Conservation (phyloP, 2,888 invertebrate genomes). For the Cephalotes varians region DNA sequence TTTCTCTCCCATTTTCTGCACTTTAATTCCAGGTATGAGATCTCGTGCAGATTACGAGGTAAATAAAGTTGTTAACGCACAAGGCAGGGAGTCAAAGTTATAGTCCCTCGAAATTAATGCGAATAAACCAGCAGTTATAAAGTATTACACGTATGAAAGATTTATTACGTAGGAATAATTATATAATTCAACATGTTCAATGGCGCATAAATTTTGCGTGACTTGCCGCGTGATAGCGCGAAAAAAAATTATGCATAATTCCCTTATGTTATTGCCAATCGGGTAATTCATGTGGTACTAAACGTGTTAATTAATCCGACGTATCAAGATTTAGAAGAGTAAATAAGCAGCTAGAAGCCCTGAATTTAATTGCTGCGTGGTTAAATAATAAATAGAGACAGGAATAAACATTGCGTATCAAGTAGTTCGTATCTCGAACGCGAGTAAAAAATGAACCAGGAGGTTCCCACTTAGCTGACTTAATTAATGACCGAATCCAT, state of each 20-base stretch:
- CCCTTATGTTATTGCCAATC: conserved; percentile 26
- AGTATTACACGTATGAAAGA: conserved; percentile 38
- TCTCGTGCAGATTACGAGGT: conserved; percentile 48
- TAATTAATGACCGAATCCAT: conserved; percentile 71
- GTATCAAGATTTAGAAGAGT: conserved; percentile 25
- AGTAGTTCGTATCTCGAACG: conserved; percentile 55
- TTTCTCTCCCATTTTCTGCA: conserved; percentile 12
- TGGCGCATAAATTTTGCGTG: conserved; percentile 51
- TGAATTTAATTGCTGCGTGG: conserved; percentile 6
- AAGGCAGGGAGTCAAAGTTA: conserved; percentile 1
- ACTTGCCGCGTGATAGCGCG: conserved; percentile 36
- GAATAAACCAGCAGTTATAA: conserved; percentile 36
- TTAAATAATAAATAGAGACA: conserved; percentile 31
- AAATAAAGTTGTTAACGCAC: conserved; percentile 48
- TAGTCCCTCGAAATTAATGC: conserved; percentile 31
- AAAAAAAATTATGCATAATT: conserved; percentile 37
- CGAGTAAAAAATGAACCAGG: conserved; percentile 60
- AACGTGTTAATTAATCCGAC: conserved; percentile 34
- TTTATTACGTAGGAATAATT: conserved; percentile 53
- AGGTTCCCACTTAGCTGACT: conserved; percentile 54
- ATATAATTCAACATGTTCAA: conserved; percentile 45
- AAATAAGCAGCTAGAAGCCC: background rate
- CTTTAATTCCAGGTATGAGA: conserved; percentile 21
- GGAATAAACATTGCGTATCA: conserved; percentile 36
- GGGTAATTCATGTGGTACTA: conserved; percentile 27